phyloP scores from a whole-genome alignment of 2,888 invertebrate species.

The Heteropelma amictum region DNA sequence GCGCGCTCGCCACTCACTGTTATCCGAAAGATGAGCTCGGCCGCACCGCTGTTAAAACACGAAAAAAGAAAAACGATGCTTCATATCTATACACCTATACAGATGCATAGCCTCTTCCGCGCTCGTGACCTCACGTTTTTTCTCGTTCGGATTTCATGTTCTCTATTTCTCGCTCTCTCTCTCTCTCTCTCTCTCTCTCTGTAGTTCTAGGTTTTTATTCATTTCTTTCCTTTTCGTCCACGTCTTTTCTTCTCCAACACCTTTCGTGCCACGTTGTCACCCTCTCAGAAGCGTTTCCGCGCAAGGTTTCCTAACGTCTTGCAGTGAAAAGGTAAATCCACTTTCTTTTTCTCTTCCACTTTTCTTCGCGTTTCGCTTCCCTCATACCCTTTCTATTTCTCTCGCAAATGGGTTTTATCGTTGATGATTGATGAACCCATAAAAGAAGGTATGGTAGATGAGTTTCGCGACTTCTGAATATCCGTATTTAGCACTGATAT shows the following conservation, averaged over 20 bases:
- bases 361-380: neutral
- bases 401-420: constrained; percentile 66
- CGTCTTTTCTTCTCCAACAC: constrained; percentile 15
- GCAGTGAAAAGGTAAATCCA: constrained; percentile 66
- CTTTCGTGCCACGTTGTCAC: constrained; percentile 19
- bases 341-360: constrained; percentile 51
- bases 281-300: constrained; percentile 12
- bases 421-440: constrained; percentile 71
- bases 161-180: constrained; percentile 10
- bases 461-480: too few species aligned
- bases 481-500: too few species aligned
- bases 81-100: constrained; percentile 1
- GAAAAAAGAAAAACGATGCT: constrained; percentile 30
- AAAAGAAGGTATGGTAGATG: constrained; percentile 23
- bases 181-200: constrained; percentile 8
- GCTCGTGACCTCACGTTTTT: constrained; percentile 18
- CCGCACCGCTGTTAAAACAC: constrained; percentile 1
- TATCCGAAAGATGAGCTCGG: constrained; percentile 5
- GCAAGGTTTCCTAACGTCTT: constrained; percentile 30
- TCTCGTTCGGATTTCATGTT: neutral
- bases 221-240: neutral
- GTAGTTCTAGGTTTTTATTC: neutral
- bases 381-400: too few species aligned
- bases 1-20: neutral
- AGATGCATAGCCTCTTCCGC: constrained; percentile 4